Evolutionary conservation across 2,888 invertebrate genomes (phyloP).

Genomic region (Cylindroiulus punctatus): DNA sequence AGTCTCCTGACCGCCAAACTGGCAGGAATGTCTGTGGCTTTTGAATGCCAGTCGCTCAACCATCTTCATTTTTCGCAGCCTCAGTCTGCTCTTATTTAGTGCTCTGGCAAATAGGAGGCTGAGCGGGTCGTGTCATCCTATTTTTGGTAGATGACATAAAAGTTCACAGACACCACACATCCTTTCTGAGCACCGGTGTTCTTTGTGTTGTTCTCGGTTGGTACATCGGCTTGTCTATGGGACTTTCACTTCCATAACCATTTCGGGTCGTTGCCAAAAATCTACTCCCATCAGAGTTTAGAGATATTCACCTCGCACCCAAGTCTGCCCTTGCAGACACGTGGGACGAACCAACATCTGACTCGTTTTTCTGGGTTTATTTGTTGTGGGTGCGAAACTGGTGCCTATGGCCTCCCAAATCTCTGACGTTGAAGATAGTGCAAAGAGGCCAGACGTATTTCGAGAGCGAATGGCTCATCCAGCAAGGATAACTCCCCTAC

Average conservation of each 20-base stretch:
- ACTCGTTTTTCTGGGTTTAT: slow-evolving; percentile 30
- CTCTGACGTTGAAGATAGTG: slow-evolving; percentile 1
- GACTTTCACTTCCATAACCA: neutral
- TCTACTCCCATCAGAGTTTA: neutral
- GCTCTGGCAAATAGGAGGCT: neutral
- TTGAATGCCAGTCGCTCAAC: neutral
- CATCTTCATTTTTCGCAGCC: neutral
- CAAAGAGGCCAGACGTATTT: neutral
- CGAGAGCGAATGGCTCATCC: neutral
- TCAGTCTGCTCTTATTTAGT: neutral
- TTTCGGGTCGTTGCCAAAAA: slow-evolving; percentile 31
- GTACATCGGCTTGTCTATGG: neutral
- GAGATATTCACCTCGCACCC: slow-evolving; percentile 22
- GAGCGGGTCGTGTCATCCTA: slow-evolving; percentile 6
- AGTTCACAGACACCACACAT: slow-evolving; percentile 45
- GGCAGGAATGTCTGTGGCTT: slow-evolving; percentile 23
- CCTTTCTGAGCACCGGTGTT: slow-evolving; percentile 43
- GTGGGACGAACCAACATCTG: slow-evolving; percentile 21
- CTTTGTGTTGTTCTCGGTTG: neutral
- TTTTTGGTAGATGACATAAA: slow-evolving; percentile 44
- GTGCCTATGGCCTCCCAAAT: neutral
- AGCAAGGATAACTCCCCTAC: neutral
- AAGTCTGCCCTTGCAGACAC: slow-evolving; percentile 43
- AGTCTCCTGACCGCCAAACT: neutral
- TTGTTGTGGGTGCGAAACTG: slow-evolving; percentile 30